Evolutionary conservation across 2,113 vertebrate species (phyloP), one percentile per base, ranked within the genome.

Genomic region (Microcebus ravelobensis): DNA sequence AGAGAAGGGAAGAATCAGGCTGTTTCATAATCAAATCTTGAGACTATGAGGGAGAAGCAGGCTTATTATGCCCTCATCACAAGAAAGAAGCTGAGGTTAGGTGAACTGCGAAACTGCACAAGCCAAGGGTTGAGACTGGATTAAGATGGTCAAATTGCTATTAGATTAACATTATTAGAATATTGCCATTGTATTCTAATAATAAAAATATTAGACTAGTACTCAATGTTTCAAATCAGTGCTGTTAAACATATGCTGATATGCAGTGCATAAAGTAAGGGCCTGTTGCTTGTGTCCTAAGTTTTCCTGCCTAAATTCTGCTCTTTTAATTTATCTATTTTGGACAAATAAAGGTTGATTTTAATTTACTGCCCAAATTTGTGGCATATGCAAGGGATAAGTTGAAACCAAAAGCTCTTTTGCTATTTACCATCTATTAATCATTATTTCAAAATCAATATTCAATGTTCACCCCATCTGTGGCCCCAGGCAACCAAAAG

Each of bases 391-490:
- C 57, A 89, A 94, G 61, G 88, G 74, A 42, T 63, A 91, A 73
- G 17, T 34, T 31, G 76, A 70, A 91, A 81, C 57, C 57, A 57
- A 91, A 94, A 91, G 48, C 50, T 42, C 84, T 59, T 94, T 42
- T 85, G n/a, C 76, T 93, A 93, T 92, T 96, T 87, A 57, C 34
- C 52, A 36, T 90, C 68, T 89, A 88, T 92, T 88, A 85, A 90
- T 89, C 67, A 92, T 71, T 15, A 52, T 81, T 82, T 80, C 81
- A 84, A 98, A 96, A 87, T 90, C 93, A 90, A 68, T 93, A 93
- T 63, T 87, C 59, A 90, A 92, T 5, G 70, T 21, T 92, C 79
- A 90, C 12, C 52, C 48, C 45, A 7, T 55, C 52, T 1, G 0
- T 18, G 34, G 85, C 92, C 94, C 59, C 70, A 68, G 76, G 87